Conservation (phyloP, 2,113 vertebrate genomes). For the Laterallus jamaicensis region DNA sequence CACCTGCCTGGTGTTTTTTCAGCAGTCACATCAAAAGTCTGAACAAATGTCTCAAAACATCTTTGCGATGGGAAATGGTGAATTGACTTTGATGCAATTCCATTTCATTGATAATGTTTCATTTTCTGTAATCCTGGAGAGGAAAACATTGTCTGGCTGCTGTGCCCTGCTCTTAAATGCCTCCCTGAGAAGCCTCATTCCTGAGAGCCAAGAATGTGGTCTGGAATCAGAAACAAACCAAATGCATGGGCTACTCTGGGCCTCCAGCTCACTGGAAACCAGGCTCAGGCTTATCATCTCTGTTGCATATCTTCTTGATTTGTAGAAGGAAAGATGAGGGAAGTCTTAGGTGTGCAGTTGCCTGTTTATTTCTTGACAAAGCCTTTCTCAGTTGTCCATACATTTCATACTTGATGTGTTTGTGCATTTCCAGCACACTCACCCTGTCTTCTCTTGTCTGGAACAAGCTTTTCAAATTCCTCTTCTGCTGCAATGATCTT, state of each 20-base stretch:
- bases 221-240: slow-evolving; percentile 13
- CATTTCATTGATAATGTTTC: neutral
- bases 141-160: neutral
- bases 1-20: neutral
- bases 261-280: neutral
- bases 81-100: neutral
- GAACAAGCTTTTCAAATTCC: neutral
- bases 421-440: neutral
- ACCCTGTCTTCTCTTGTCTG: neutral
- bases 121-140: neutral
- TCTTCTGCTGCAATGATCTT: neutral
- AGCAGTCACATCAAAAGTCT: neutral
- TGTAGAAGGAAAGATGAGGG: neutral
- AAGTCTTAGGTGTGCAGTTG: neutral
- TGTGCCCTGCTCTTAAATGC: neutral
- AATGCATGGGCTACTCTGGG: neutral
- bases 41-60: neutral
- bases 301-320: neutral
- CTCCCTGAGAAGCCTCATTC: neutral
- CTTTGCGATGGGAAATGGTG: neutral
- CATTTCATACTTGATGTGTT: neutral
- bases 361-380: neutral
- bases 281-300: neutral
- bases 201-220: neutral
- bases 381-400: neutral